phyloP scores from a whole-genome alignment of 1,140 invertebrate genomes.

The Samia ricini region DNA sequence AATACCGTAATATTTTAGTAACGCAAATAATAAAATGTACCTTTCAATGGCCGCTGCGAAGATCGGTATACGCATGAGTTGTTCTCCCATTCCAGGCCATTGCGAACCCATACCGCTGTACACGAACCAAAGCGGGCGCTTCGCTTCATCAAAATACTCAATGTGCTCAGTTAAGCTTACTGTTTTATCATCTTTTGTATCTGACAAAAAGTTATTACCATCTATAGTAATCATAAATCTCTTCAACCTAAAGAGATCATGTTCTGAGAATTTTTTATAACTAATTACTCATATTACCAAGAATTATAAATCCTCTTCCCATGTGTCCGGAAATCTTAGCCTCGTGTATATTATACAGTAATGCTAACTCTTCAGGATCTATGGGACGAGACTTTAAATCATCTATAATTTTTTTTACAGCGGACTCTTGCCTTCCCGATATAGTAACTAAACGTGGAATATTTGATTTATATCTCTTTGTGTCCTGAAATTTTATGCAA shows the following conservation, averaged over 20 bases:
- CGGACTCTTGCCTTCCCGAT: slow-evolving; percentile 42
- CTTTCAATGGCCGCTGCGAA: slow-evolving; percentile 83
- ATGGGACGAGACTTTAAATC: slow-evolving; percentile 39
- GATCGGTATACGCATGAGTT: slow-evolving; percentile 82
- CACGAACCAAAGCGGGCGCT: too few species aligned
- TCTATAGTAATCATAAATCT: too few species aligned
- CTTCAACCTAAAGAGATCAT: not conserved
- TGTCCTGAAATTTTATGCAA: slow-evolving; percentile 26
- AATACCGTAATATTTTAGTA: too few species aligned
- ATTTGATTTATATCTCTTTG: slow-evolving; percentile 25
- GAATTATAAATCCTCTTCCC: too few species aligned
- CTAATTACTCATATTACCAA: slow-evolving; percentile 61
- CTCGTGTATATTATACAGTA: too few species aligned
- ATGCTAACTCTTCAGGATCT: slow-evolving; percentile 19
- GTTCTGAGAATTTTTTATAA: slow-evolving; percentile 74
- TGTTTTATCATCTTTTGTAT: slow-evolving; percentile 69
- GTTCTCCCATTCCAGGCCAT: too few species aligned
- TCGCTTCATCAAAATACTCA: slow-evolving; percentile 76
- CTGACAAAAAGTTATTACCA: not conserved
- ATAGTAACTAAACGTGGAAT: slow-evolving; percentile 36
- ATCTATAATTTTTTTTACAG: slow-evolving; percentile 35
- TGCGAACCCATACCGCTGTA: too few species aligned
- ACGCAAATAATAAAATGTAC: too few species aligned
- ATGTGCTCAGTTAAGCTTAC: slow-evolving; percentile 61
- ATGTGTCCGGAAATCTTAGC: slow-evolving; percentile 77